Evolutionary conservation across 2,888 invertebrate genomes (phyloP), one percentile per base, ranked within the genome.

Genomic region (Drosophila putrida): DNA sequence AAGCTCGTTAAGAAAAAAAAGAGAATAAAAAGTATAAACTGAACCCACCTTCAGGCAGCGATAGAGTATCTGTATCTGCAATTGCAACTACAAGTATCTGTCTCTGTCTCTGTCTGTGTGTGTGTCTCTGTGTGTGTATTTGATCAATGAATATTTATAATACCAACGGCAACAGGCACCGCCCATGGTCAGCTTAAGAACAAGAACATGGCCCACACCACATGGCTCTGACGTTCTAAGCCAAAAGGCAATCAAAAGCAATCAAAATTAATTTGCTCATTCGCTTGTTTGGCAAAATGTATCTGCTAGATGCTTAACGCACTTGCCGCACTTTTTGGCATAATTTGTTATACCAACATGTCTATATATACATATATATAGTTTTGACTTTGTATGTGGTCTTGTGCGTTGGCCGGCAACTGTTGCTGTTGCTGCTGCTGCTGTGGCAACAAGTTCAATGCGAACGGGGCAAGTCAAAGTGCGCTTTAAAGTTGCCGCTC

Each of bases 401-500:
- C 43, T 54, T 60, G 58, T 70, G 62, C 65, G 65, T 76, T 76
- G 82, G 68, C 46, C 43, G 43, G 20, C 25, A 43, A 43, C 43
- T 25, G 41, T 43, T 20, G 66, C 46, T 33, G 66, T 13, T n/a
- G 50, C 41, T 50, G 55, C 27, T 15, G 28, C 27, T 5, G 41
- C 43, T n/a, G 54, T 53, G 49, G 41, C 68, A 75, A 78, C 88
- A 83, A 88, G 83, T 83, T 83, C 83, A 83, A 86, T 81, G 84
- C 70, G 73, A 72, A 71, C 78, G 61, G 78, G 82, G 59, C 80
- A 50, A 80, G 80, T 82, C 79, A 80, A 80, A 80, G 85, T 80
- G 87, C 77, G 78, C 83, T 83, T 86, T 82, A 64, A 71, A 86
- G 88, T 83, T 82, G 88, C 88, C 83, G 88, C 88, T 78, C 88